Base-by-base conservation (phyloP, 2,797 vertebrate genomes). In the Poecilia gillii region DNA sequence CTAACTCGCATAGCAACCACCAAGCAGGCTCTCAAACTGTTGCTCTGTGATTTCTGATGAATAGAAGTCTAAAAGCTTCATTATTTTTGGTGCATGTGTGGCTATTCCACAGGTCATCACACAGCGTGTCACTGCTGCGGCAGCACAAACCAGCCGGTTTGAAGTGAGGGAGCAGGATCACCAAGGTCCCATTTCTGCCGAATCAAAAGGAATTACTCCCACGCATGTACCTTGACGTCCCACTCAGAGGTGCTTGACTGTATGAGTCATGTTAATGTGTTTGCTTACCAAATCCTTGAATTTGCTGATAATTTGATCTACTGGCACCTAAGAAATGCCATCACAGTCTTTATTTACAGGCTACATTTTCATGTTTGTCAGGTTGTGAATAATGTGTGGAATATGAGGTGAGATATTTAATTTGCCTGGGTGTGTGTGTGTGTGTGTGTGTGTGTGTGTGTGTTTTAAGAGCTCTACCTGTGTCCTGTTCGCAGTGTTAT, bases 1-100 rank as follows among this genome's bases (percentile, higher is more conserved):
- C 89, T 68, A 88, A 90, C 87, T 93, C 87, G 5, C 93, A 92
- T 93, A 90, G 93, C 93, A 94, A 93, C 92, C 85, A 89, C 74
- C 78, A 85, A 81, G 81, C 87, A 87, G 77, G 86, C 78, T 88
- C 79, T 84, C 74, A 70, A 81, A 89, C 87, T 76, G 81, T 85
- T 83, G 77, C 77, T 83, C 83, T 77, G 75, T 85, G 87, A 87
- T 80, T 91, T 76, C 64, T 82, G 73, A 87, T 81, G 75, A 90
- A 90, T 68, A 82, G 74, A 81, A 81, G 81, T 72, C 77, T 75
- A 73, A 81, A 57, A 75, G 64, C 53, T 62, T 88, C 59, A 43
- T 84, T 87, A 57, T 73, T 71, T 83, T 45, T 28, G 36, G 55
- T 72, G 72, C 75, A 41, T 46, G 68, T 73, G 47, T 43, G 53